phyloP scores from a whole-genome alignment of 2,888 invertebrate species.

The Callyntrura guangdongensis region DNA sequence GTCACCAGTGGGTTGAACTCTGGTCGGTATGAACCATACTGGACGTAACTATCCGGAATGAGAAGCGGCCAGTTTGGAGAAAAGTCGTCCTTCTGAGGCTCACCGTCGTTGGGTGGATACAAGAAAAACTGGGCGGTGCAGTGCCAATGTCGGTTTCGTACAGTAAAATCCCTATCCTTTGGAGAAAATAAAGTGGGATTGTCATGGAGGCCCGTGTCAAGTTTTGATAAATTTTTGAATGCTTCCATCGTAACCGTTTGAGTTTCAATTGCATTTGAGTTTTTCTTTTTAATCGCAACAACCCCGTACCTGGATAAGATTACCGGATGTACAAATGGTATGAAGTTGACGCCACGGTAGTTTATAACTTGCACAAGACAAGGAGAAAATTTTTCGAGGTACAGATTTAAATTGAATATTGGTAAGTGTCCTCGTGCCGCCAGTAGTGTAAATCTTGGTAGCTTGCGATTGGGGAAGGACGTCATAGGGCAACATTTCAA shows the following conservation, averaged over 20 bases:
- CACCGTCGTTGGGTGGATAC: not conserved
- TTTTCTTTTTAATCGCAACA: not conserved
- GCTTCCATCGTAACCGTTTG: too few species aligned
- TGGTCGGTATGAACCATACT: not conserved
- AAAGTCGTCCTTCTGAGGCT: not conserved
- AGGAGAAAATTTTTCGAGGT: not conserved
- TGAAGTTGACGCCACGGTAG: not conserved
- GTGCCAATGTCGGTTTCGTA: not conserved
- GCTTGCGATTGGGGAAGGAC: too few species aligned
- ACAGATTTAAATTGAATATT: not conserved
- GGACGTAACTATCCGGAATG: not conserved
- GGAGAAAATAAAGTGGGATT: not conserved
- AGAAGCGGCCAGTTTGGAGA: not conserved
- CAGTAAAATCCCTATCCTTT: not conserved
- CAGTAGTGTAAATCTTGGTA: too few species aligned
- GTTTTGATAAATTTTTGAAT: not conserved
- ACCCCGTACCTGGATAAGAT: not conserved
- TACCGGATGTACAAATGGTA: not conserved
- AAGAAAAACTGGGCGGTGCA: not conserved
- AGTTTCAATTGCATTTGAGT: not conserved
- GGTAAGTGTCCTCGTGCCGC: too few species aligned
- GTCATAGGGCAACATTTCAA: not conserved
- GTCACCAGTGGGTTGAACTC: not conserved
- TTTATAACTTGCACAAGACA: not conserved
- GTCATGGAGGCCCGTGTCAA: too few species aligned